phyloP scores from a whole-genome alignment of 1,140 invertebrate species.

The Apis dorsata region DNA sequence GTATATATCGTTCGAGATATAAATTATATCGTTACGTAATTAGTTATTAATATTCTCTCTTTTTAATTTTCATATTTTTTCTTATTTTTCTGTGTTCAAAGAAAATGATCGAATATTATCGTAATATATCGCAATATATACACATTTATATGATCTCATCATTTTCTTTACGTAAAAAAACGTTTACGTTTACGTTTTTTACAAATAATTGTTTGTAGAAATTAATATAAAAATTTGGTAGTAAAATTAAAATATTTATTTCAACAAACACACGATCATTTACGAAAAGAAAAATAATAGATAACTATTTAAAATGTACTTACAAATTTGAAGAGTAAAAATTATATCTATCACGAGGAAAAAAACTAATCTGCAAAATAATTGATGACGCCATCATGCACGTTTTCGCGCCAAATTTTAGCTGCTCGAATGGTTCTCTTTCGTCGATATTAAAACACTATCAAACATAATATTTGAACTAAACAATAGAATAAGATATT shows the following conservation, averaged over 20 bases:
- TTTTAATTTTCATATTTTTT: slow-evolving; percentile 4
- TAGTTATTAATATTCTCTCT: neutral
- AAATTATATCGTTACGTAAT: slow-evolving; percentile 29
- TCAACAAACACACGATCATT: neutral
- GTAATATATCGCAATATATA: slow-evolving; percentile 3
- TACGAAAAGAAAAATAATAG: neutral
- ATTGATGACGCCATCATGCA: neutral
- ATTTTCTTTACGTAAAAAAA: neutral
- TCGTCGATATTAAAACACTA: neutral
- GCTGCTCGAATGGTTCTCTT: neutral
- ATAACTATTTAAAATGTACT: neutral
- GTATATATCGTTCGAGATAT: neutral
- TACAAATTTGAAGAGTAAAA: neutral
- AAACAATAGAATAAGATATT: neutral
- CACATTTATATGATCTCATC: no score
- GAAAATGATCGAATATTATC: slow-evolving; percentile 23
- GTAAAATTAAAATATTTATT: neutral
- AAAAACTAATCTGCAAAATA: neutral
- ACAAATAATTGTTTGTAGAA: slow-evolving; percentile 20
- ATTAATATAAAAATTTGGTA: slow-evolving; percentile 12
- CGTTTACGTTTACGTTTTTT: neutral
- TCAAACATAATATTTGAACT: neutral
- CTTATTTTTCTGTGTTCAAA: slow-evolving; percentile 26
- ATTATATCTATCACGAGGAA: neutral
- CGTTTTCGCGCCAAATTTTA: neutral